phyloP scores from a whole-genome alignment of 2,888 invertebrate species.

The Agrotis clavis region DNA sequence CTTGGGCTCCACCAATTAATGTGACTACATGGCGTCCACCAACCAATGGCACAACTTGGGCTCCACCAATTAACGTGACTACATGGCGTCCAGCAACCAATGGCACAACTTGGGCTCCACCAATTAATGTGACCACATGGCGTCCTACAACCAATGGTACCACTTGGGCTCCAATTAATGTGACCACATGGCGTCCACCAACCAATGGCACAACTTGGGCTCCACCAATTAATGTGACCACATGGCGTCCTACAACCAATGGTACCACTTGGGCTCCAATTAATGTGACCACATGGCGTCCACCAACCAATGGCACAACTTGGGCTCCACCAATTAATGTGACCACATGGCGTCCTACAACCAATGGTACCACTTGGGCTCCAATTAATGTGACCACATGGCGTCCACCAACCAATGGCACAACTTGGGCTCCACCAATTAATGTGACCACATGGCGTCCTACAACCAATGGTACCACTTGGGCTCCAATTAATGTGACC shows the following conservation, averaged over 20 bases:
- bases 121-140: background rate
- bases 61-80: background rate
- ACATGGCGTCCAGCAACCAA: background rate
- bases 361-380: background rate
- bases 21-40: background rate
- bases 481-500: background rate
- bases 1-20: background rate
- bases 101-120: background rate
- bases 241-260: background rate
- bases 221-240: background rate
- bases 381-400: too few species aligned
- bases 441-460: background rate
- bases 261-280: background rate
- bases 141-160: background rate
- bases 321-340: background rate
- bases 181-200: background rate
- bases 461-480: background rate
- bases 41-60: background rate
- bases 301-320: background rate
- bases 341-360: background rate
- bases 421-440: background rate
- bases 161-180: background rate
- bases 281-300: background rate
- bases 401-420: background rate
- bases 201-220: background rate